These are phyloP conservation scores for Ferrisia virgata DNA, from an alignment of 2,888 invertebrate species.

Conservation along the genomic window DNA sequence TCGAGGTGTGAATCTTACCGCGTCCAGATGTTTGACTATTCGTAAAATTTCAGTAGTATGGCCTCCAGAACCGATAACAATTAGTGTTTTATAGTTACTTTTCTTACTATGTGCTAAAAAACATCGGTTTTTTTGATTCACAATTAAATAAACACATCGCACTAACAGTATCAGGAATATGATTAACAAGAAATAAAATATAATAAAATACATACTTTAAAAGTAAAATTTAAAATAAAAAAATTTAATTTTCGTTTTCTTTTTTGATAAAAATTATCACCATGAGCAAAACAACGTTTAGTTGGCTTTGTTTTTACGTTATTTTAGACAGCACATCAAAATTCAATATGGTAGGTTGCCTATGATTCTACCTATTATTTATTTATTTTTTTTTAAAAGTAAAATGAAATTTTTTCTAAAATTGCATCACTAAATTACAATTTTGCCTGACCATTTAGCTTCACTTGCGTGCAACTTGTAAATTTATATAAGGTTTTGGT, in stretches of 20 bases:
- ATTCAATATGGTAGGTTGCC: neutral
- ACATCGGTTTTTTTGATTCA: neutral
- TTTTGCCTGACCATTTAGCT: no score
- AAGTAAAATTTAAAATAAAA: neutral
- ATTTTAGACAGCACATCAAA: neutral
- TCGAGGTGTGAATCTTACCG: slow-evolving; percentile 67
- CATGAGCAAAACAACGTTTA: neutral
- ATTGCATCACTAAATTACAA: no score
- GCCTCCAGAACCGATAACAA: slow-evolving; percentile 78
- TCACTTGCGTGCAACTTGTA: no score
- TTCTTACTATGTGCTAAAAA: neutral
- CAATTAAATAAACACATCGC: slow-evolving; percentile 11
- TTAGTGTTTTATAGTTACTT: slow-evolving; percentile 55
- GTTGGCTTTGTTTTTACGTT: neutral
- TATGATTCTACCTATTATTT: neutral
- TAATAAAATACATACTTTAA: neutral
- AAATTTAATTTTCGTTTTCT: neutral
- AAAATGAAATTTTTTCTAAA: neutral
- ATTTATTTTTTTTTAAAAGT: neutral
- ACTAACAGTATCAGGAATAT: neutral
- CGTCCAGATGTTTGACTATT: slow-evolving; percentile 64
- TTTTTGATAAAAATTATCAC: neutral
- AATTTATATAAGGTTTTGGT: no score
- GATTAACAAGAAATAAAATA: neutral
- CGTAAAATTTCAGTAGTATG: slow-evolving; percentile 93